Conservation (phyloP, 2,797 vertebrate species). For the Sebastes minor region DNA sequence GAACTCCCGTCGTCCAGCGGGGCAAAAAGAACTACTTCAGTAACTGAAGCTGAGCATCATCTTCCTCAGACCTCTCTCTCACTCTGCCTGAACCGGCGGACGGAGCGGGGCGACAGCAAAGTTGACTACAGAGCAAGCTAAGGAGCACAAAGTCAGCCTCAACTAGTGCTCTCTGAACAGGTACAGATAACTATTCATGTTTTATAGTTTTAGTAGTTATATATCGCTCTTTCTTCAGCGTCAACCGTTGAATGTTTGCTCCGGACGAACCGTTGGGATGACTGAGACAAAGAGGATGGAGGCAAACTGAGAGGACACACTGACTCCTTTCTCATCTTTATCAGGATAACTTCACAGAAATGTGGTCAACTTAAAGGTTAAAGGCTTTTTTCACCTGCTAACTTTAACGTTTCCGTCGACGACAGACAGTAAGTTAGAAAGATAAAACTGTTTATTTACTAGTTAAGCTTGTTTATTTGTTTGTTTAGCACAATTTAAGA, state of each 20-base stretch:
- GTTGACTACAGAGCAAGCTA: slow-evolving; percentile 13
- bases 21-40: neutral
- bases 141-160: neutral
- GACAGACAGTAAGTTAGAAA: neutral
- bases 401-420: slow-evolving; percentile 12
- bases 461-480: neutral
- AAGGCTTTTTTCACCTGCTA: neutral
- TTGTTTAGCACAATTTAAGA: no score
- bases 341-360: neutral
- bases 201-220: neutral
- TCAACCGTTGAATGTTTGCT: neutral
- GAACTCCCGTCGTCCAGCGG: neutral
- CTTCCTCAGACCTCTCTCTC: slow-evolving; percentile 29
- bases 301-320: slow-evolving; percentile 2
- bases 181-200: rapidly evolving
- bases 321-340: neutral
- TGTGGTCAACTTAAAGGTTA: neutral
- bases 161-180: neutral
- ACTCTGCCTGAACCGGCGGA: slow-evolving; percentile 14
- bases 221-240: neutral
- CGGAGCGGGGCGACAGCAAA: slow-evolving; percentile 30
- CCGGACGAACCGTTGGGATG: slow-evolving; percentile 23
- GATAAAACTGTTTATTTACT: neutral
- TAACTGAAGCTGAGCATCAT: slow-evolving; percentile 18
- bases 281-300: slow-evolving; percentile 66